Conservation (phyloP, 2,797 vertebrate species). For the Melanotaenia nigrans region DNA sequence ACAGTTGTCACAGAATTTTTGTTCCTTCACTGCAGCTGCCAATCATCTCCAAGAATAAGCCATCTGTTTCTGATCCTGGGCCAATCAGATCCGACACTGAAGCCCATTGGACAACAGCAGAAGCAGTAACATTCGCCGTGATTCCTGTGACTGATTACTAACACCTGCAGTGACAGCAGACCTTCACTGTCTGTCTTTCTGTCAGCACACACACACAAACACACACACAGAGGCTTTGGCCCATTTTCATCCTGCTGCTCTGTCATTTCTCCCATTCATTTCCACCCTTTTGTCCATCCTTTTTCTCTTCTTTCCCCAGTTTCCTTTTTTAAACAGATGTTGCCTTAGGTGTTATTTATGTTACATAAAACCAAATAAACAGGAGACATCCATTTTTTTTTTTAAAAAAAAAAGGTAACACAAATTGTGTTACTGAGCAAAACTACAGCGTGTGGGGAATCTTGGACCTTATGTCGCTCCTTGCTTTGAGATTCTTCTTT, state of each 20-base stretch:
- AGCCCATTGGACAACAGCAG: constrained; percentile 44
- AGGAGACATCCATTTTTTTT: constrained; percentile 72
- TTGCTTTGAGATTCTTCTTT: constrained; percentile 35
- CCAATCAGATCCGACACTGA: constrained; percentile 59
- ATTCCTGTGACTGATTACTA: constrained; percentile 51
- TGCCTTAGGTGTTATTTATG: constrained; percentile 87
- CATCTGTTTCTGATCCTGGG: constrained; percentile 64
- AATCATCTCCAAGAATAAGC: constrained; percentile 66
- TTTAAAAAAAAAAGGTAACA: constrained; percentile 46
- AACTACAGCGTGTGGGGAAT: constrained; percentile 47
- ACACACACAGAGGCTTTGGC: constrained; percentile 14
- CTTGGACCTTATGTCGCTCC: constrained; percentile 48
- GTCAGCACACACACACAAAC: constrained; percentile 29
- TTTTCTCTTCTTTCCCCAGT: constrained; percentile 11
- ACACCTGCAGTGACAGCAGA: constrained; percentile 63
- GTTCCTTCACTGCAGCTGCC: constrained; percentile 47
- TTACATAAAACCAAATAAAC: constrained; percentile 85
- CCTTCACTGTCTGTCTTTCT: constrained; percentile 43
- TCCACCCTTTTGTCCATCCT: constrained; percentile 34
- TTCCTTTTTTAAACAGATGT: constrained; percentile 74
- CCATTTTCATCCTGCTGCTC: constrained; percentile 48
- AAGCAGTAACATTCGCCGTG: constrained; percentile 30
- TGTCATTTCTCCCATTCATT: constrained; percentile 43
- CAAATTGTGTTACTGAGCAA: constrained; percentile 54
- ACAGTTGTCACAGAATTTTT: constrained; percentile 32